Base-by-base conservation (phyloP, 2,113 vertebrate genomes). In the Rousettus leschenaultii region DNA sequence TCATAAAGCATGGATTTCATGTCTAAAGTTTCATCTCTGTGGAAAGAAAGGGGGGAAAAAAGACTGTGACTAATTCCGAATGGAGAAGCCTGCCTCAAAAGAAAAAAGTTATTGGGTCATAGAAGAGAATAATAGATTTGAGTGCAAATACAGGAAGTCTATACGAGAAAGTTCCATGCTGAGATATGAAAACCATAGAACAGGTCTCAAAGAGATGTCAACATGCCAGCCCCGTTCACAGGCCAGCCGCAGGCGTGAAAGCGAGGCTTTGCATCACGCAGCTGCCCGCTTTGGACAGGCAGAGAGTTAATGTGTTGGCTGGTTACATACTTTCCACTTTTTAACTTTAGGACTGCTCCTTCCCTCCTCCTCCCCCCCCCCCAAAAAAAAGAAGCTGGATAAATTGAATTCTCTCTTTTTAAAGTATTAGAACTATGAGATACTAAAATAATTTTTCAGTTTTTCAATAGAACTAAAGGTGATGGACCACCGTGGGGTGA, bases 321-420 rank as follows among this genome's bases (percentile, higher is more conserved):
- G 40, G 4, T 70, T 70, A 33, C 15, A 70, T 26, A 30, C 14
- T n/a, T 84, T 57, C 61, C 77, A 38, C 24, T 38, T 77, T 91
- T 28, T 63, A 78, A 88, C 35, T 83, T 92, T 71, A 19, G 24
- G 22, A 28, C 11, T 57, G 14, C 9, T 30, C 33, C 28, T 2
- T 22, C 9, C 5, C 16, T 14, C 26, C 3, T 12, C n/a, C 3
- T 15, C 7, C 8, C 16, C 22, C 24, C 5, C 6, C n/a, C 14
- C 10, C 8, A 5, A 16, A 38, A 87, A 51, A 83, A 59, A 33
- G 6, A 59, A 96, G 6, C 82, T 75, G 5, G 43, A 89, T 71
- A 70, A 70, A 78, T 70, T 7, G 7, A 95, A 59, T 63, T 71
- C 7, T 75, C 38, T 75, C 75, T 65, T 83, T 65, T 83, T 38